phyloP scores from a whole-genome alignment of 2,888 invertebrate genomes.

The Marasmarcha lunaedactyla region DNA sequence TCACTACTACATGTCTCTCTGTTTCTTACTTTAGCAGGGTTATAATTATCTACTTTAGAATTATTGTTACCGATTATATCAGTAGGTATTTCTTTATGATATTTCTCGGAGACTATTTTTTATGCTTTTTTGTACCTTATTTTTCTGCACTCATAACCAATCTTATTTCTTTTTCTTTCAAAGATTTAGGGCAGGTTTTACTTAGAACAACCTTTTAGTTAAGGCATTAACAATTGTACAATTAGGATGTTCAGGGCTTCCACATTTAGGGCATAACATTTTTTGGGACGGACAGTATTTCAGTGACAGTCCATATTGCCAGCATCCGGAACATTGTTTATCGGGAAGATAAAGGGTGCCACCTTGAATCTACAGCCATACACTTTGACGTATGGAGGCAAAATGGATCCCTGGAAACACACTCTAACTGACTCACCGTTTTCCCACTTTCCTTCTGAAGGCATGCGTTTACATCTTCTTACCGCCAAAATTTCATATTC shows the following conservation, averaged over 20 bases:
- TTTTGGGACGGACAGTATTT: conserved; percentile 2
- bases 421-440: too few species aligned
- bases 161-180: conserved; percentile 1
- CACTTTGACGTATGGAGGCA: too few species aligned
- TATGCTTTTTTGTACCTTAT: background rate
- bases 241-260: background rate
- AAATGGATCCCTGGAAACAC: too few species aligned
- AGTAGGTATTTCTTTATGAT: background rate
- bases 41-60: background rate
- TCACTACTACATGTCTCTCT: background rate
- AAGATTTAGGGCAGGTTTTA: background rate
- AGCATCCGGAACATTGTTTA: background rate
- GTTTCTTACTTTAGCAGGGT: background rate
- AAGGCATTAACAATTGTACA: background rate
- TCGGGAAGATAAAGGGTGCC: background rate
- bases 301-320: background rate
- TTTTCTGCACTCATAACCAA: conserved; percentile 1
- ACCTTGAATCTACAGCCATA: background rate
- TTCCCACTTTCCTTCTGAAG: too few species aligned
- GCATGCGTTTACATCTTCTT: too few species aligned
- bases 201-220: background rate
- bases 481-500: too few species aligned
- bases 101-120: background rate
- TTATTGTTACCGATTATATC: background rate
- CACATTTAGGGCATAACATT: conserved; percentile 7